Base-by-base conservation (phyloP, 2,113 vertebrate genomes). In the Silurus glanis region DNA sequence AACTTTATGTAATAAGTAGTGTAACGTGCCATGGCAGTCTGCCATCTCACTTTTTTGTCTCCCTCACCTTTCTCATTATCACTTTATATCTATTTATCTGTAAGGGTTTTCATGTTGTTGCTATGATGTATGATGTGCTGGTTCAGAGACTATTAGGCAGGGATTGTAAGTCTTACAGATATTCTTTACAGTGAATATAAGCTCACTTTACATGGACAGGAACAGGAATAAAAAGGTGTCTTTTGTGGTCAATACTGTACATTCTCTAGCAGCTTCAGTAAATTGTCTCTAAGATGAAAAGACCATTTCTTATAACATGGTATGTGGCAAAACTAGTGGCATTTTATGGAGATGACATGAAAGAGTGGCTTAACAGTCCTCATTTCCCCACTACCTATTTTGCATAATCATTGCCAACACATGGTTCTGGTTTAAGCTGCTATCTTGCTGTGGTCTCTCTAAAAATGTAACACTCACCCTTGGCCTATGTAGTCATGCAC, bases 381-480 rank as follows among this genome's bases (percentile, higher is more conserved):
- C 80, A 61, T 49, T n/a, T 9, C 59, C 66, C n/a, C 2, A n/a
- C 75, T 83, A 76, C 69, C 19, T 85, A 69, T 85, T 89, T 87
- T 85, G 85, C 85, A 71, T 61, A 82, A 71, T 87, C 83, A 82
- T 53, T 87, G 80, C 76, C 75, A 86, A 64, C 64, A 23, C 19
- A 72, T 47, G 17, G 47, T 72, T 67, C 61, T 71, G 25, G 23
- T 62, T 47, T 19, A 45, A 56, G 37, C 37, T 80, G 8, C 12
- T 47, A 21, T 72, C 82, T 61, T 64, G 14, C 21, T 8, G 12
- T 75, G 53, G 55, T 23, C 82, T 9, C 79, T 72, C 56, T 85
- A 56, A 87, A 82, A 72, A 62, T 83, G 69, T 78, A 87, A 83
- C 80, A 72, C 17, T 79, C n/a, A 61, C 62, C 64, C 61, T 51